Percentiles rank a stretch among this genome's conserved stretches.
These are phyloP conservation scores for Oscheius sp. DNA, from an alignment of 2,888 invertebrate species.

Conservation along the genomic window DNA sequence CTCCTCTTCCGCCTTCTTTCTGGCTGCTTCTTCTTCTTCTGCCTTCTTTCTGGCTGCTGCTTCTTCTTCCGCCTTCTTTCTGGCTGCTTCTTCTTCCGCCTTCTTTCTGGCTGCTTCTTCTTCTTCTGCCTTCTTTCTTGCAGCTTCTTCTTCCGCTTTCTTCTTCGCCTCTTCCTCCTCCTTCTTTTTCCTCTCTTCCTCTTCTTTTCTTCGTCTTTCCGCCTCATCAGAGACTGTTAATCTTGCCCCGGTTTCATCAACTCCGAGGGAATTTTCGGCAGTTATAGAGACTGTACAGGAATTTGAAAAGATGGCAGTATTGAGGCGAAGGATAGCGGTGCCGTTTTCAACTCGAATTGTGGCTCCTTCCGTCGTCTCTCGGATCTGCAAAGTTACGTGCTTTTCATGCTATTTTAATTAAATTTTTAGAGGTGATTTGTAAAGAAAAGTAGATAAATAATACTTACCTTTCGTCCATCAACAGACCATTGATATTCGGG, in stretches of 20 bases:
- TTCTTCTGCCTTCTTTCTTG: background rate
- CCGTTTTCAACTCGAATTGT: conserved; percentile 50
- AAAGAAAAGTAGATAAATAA: background rate
- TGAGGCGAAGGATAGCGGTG: conserved; percentile 56
- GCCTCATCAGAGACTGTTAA: conserved; percentile 50
- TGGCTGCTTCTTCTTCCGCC: conserved; percentile 14
- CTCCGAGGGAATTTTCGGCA: conserved; percentile 63
- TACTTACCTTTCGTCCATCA: conserved; percentile 54
- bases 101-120: conserved; percentile 19
- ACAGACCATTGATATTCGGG: conserved; percentile 63
- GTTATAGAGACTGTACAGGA: conserved; percentile 54
- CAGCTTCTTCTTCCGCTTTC: conserved; percentile 76
- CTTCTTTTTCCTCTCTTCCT: conserved; percentile 67
- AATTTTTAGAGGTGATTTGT: background rate
- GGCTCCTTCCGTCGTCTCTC: conserved; percentile 60
- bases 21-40: conserved; percentile 5
- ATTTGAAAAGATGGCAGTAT: conserved; percentile 43
- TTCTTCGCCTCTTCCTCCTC: conserved; percentile 70
- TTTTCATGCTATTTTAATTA: background rate
- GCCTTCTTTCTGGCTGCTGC: conserved; percentile 10
- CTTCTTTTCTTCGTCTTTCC: conserved; percentile 71
- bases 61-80: conserved; percentile 16
- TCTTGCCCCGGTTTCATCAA: conserved; percentile 61
- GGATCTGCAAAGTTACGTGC: conserved; percentile 45
- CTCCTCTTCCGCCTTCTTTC: conserved; percentile 76